phyloP scores from a whole-genome alignment of 2,113 vertebrate species.

The Mola mola region DNA sequence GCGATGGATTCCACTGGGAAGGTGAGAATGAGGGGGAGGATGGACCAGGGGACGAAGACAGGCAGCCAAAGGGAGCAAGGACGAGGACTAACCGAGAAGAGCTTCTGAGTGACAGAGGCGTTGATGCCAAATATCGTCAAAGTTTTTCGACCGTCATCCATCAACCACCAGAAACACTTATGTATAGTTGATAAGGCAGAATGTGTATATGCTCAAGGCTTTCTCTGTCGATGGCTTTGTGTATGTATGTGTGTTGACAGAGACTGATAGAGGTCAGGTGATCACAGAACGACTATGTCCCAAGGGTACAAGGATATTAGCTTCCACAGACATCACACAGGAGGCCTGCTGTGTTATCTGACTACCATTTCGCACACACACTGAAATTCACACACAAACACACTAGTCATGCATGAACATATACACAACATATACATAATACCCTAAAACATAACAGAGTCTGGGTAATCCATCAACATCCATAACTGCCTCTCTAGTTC shows the following conservation, averaged over 20 bases:
- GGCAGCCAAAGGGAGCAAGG: slow-evolving; percentile 29
- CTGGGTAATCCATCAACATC: slow-evolving; percentile 69
- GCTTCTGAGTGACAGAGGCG: slow-evolving; percentile 1
- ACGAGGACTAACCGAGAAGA: slow-evolving; percentile 9
- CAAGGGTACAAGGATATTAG: slow-evolving; percentile 69
- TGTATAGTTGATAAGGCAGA: too few species aligned
- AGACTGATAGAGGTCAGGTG: slow-evolving; percentile 74
- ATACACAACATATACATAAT: slow-evolving; percentile 61
- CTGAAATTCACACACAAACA: slow-evolving; percentile 53
- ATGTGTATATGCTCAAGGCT: slow-evolving; percentile 19
- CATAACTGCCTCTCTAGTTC: slow-evolving; percentile 37
- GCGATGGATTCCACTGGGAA: slow-evolving; percentile 79
- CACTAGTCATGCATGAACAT: slow-evolving; percentile 70
- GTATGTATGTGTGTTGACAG: slow-evolving; percentile 55
- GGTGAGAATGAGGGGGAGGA: slow-evolving; percentile 61
- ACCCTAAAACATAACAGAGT: slow-evolving; percentile 64
- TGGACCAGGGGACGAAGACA: slow-evolving; percentile 39
- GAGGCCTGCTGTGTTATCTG: slow-evolving; percentile 71
- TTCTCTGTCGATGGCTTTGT: slow-evolving; percentile 10
- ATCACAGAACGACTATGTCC: slow-evolving; percentile 64
- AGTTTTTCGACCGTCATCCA: neutral
- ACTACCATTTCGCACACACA: slow-evolving; percentile 51
- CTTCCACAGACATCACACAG: slow-evolving; percentile 74
- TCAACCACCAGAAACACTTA: neutral
- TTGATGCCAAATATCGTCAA: slow-evolving; percentile 16